Base-by-base conservation (phyloP, 2,113 vertebrate species). In the Aleadryas rufinucha region DNA sequence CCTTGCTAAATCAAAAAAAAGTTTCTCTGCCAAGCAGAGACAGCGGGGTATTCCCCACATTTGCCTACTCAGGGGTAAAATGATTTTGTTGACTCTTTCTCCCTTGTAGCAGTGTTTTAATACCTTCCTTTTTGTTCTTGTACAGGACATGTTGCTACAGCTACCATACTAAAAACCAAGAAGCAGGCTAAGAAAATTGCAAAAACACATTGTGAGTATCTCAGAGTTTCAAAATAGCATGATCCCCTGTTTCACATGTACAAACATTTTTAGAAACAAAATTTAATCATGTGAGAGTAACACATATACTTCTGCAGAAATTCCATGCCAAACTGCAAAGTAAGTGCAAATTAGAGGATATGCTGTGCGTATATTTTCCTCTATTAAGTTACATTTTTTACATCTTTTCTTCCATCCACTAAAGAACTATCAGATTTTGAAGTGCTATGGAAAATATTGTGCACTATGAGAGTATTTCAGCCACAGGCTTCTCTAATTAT, bases 401-500 rank as follows among this genome's bases (percentile, higher is more conserved):
- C 11, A 19, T 39, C 27, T 70, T 77, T 77, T 76, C 37, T 77
- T 96, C 37, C 44, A 59, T 59, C n/a, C 26, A 24, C 22, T 77
- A 76, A 61, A 54, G 15, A 93, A 24, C 13, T 84, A 75, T 31
- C 22, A 49, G n/a, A 8, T 35, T 81, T 75, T 84, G 77, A 93
- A 83, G 35, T 41, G 39, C 20, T 70, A 35, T 69, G 75, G 87
- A 94, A 92, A 93, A 92, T 77, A 87, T 80, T 21, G 31, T 41
- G 19, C 37, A 50, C 37, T 77, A 57, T 60, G 75, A 41, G 92
- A 92, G 28, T 77, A 80, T 77, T 89, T 92, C 44, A 93, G 65
- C 57, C 78, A 85, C 68, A 81, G 31, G 18, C 20, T 91, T 93
- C 92, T 96, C 65, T 52, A 57, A 70, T 95, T 95, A 60, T 61